phyloP scores from a whole-genome alignment of 2,888 invertebrate species.

The Acleris laterana region DNA sequence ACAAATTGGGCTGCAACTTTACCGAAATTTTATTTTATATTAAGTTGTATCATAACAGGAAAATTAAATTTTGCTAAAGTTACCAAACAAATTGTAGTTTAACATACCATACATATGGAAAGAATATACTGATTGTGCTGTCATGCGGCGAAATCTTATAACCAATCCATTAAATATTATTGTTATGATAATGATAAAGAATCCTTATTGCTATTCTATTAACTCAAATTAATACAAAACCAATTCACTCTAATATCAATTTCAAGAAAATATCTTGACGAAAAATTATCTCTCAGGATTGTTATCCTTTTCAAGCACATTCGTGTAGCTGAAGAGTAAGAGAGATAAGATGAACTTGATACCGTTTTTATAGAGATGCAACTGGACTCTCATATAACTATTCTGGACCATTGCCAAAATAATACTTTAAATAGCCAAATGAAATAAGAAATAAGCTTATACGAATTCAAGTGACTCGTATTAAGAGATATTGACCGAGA shows the following conservation, averaged over 20 bases:
- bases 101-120: not conserved
- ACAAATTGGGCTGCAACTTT: too few species aligned
- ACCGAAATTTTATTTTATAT: too few species aligned
- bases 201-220: not conserved
- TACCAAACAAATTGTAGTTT: too few species aligned
- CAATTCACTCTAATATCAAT: not conserved
- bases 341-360: not conserved
- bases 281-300: not conserved
- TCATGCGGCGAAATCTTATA: not conserved
- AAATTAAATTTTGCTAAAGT: too few species aligned
- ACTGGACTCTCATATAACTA: not conserved
- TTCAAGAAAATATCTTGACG: too few species aligned
- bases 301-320: not conserved
- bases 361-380: not conserved
- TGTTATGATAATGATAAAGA: not conserved
- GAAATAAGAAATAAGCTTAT: slow-evolving; percentile 11
- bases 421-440: slow-evolving; percentile 13
- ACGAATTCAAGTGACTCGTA: slow-evolving; percentile 4
- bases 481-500: not conserved
- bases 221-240: not conserved
- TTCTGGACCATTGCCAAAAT: slow-evolving; percentile 13
- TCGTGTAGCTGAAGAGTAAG: not conserved
- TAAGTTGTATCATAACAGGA: too few species aligned
- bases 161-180: not conserved
- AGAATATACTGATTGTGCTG: not conserved